phyloP scores from a whole-genome alignment of 2,113 vertebrate species.

The Laticauda colubrina region DNA sequence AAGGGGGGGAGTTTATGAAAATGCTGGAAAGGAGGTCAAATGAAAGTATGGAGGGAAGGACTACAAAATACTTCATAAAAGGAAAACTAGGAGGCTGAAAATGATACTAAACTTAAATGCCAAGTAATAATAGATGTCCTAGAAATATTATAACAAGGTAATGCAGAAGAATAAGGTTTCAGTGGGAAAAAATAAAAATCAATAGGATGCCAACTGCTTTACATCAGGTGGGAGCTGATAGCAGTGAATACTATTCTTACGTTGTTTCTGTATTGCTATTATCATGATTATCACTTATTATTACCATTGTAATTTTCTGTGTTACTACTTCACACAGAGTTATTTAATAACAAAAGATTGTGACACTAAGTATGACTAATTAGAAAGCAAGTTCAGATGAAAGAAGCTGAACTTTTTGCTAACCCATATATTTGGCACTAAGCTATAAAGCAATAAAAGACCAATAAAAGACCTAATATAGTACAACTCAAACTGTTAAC shows the following conservation, averaged over 20 bases:
- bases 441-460: neutral
- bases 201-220: neutral
- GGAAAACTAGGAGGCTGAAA: slow-evolving; percentile 13
- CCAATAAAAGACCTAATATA: neutral
- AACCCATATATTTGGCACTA: neutral
- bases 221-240: neutral
- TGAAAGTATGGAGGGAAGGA: neutral
- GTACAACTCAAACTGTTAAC: neutral
- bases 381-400: neutral
- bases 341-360: slow-evolving; percentile 6
- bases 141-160: slow-evolving; percentile 10
- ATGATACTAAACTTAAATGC: neutral
- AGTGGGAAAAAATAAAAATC: neutral
- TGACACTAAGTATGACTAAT: neutral
- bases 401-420: neutral
- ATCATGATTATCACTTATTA: neutral
- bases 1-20: neutral
- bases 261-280: neutral
- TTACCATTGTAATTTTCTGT: slow-evolving; percentile 15
- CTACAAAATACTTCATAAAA: slow-evolving; percentile 25
- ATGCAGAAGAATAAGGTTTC: neutral
- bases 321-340: slow-evolving; percentile 14
- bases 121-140: neutral
- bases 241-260: neutral
- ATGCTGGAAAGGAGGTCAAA: slow-evolving; percentile 20